Evolutionary conservation across 2,113 vertebrate genomes (phyloP), one percentile per base, ranked within the genome.

Genomic region (Cheilinus undulatus): DNA sequence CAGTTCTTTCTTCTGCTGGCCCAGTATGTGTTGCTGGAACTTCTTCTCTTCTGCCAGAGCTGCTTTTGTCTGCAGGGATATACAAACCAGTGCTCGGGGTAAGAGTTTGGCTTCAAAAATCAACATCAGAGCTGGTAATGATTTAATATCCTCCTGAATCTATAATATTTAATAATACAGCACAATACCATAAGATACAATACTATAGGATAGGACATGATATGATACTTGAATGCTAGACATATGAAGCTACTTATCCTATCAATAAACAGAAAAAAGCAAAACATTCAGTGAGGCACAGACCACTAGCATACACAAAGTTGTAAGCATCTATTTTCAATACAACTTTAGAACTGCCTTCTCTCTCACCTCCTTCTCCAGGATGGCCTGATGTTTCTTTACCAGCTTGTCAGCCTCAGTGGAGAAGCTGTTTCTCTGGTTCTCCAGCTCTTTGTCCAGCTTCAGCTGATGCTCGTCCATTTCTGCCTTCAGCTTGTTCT

Each of bases 1-100:
- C 56, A 97, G 92, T 43, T 97, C 96, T 50, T 97, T 97, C 89
- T 97, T 97, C 93, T 97, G 96, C 86, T 97, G 96, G 50, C 93
- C 93, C 43, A 96, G 88, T 5, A 97, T 97, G 68, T 97, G 96
- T 90, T 97, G 96, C 87, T 97, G 96, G 86, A 97, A 97, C 91
- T 97, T 97, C 68, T 96, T 96, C 88, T 97, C 96, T 58, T 97
- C 96, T 0, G 95, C 71, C 80, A 95, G 80, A 27, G 94, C 92
- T 0, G 89, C 93, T 61, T 96, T 96, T 0, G 91, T 93, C 95
- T 96, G 79, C 34, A 34, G 64, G 8, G 40, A 5, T 2, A n/a
- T 46, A 80, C 10, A 69, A 15, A 42, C 6, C 3, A 19, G 20
- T n/a, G 22, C 5, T 4, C 7, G 19, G 2, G 50, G 19, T 17